Percentiles rank a stretch among this genome's conserved stretches.
Evolutionary conservation across 2,888 invertebrate genomes (phyloP).

Genomic region (Drosophila mimica): DNA sequence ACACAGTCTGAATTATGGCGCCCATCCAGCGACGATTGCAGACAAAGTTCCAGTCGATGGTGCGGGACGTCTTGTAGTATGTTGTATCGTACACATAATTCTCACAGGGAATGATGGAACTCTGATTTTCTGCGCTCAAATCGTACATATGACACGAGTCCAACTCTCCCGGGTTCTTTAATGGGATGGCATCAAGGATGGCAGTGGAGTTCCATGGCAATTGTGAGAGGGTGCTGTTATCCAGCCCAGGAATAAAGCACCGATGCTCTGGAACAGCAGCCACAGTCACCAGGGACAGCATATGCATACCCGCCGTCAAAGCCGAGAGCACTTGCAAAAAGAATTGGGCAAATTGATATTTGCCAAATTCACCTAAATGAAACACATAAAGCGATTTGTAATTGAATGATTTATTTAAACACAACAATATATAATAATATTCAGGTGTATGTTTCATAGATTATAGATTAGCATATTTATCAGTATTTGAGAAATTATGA

Average conservation of each 20-base stretch:
- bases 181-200: conserved; percentile 87
- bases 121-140: conserved; percentile 81
- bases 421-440: not conserved
- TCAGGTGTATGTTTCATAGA: not conserved
- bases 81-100: conserved; percentile 91
- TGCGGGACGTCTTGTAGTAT: conserved; percentile 90
- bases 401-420: not conserved
- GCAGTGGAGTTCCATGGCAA: conserved; percentile 87
- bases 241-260: conserved; percentile 86
- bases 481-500: not conserved
- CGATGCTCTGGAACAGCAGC: conserved; percentile 91
- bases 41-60: conserved; percentile 93
- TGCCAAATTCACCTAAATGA: conserved; percentile 91
- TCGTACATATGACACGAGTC: conserved; percentile 88
- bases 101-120: conserved; percentile 85
- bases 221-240: conserved; percentile 86
- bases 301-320: conserved; percentile 91
- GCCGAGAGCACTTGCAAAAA: conserved; percentile 91
- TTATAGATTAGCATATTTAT: not conserved
- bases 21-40: conserved; percentile 93
- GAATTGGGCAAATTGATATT: conserved; percentile 92
- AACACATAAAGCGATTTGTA: not conserved
- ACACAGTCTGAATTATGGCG: conserved; percentile 90
- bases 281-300: conserved; percentile 92
- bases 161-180: conserved; percentile 86